Evolutionary conservation across 2,797 vertebrate species (phyloP), one percentile per base, ranked within the genome.

Genomic region (Acanthornis magna): DNA sequence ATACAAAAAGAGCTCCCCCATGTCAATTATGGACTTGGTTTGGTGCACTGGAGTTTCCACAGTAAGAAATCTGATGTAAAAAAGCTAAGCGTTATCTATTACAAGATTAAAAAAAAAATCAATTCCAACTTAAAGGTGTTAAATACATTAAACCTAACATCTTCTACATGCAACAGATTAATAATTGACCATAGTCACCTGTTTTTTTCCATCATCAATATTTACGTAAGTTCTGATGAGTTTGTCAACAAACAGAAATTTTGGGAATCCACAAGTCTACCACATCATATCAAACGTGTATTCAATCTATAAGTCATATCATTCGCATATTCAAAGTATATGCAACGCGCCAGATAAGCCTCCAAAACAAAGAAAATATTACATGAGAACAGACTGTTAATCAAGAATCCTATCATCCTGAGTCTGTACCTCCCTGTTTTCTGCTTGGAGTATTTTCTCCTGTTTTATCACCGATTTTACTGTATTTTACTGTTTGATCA

Each of bases 281-380:
- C 27, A 51, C 0, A 0, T 29, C 18, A 22, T 36, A 42, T 65
- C 12, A 63, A 26, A 58, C 1, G 6, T 47, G 4, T 30, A 43
- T 74, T 68, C 70, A 61, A 66, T 40, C 51, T 2, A 0, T 50
- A 76, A 29, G 7, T 38, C n/a, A 17, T 32, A 61, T 55, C 20
- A 71, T n/a, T 67, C 8, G 54, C 50, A 4, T 11, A 66, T 48
- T 85, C 70, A 38, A 79, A 79, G 7, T 63, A 57, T 10, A 77
- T 8, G 8, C 16, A 67, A 60, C 27, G 14, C 74, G 38, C 17
- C 38, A 71, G 80, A 77, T 43, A 70, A 32, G n/a, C 38, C 42
- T 87, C 42, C 38, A 82, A 87, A 87, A 71, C 19, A 76, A 61
- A 92, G 38, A 76, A 88, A 36, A 7, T 58, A 18, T 40, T 48